Percentiles rank a stretch among this genome's conserved stretches.
Evolutionary conservation across 2,797 vertebrate genomes (phyloP).

Genomic region (Peromyscus melanophrys): DNA sequence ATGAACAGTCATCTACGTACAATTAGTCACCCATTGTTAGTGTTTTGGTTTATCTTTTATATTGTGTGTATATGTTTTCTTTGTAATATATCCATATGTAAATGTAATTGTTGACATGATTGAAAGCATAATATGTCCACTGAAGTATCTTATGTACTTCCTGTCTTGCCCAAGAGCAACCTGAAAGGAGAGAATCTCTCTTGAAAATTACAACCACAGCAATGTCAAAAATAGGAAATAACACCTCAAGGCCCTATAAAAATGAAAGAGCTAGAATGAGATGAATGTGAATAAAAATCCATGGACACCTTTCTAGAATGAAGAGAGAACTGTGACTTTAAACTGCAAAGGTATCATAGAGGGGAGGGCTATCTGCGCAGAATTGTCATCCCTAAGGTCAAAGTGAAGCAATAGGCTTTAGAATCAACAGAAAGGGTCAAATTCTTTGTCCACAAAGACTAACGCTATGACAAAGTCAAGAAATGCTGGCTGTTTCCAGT

Average conservation of each 20-base stretch:
- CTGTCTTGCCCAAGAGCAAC: background rate
- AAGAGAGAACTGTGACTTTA: background rate
- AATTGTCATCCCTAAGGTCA: background rate
- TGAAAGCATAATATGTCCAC: background rate
- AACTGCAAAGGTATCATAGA: background rate
- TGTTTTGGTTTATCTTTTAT: constrained; percentile 1
- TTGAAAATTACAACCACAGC: background rate
- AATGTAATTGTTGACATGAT: constrained; percentile 9
- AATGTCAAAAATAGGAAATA: background rate
- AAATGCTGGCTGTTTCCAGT: background rate
- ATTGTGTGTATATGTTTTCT: background rate
- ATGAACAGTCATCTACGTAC: background rate
- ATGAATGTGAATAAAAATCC: constrained; percentile 46
- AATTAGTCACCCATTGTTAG: background rate
- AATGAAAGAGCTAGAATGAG: background rate
- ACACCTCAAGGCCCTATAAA: background rate
- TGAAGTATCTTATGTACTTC: background rate
- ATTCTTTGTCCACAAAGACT: background rate
- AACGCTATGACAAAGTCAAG: background rate
- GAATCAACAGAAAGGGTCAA: background rate
- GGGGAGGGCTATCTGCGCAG: background rate
- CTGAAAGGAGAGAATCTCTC: background rate
- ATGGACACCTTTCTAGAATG: background rate
- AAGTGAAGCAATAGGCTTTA: background rate
- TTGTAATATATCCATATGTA: background rate